Percentiles rank a stretch among this genome's conserved stretches.
phyloP scores from a whole-genome alignment of 2,113 vertebrate genomes.

The Narcine bancroftii region DNA sequence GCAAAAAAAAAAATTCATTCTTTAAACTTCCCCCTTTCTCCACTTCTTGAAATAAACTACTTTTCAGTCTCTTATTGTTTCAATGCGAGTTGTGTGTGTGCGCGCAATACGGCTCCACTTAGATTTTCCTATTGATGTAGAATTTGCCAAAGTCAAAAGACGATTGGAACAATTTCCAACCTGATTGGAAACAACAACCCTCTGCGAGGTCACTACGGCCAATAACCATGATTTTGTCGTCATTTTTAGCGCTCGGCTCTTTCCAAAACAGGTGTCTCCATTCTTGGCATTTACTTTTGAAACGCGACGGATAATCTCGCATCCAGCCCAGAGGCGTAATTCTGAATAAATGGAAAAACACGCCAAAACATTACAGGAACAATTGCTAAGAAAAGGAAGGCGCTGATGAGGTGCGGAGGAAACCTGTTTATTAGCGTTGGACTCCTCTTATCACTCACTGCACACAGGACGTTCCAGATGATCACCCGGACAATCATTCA shows the following conservation, averaged over 20 bases:
- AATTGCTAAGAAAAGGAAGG: slow-evolving; percentile 91
- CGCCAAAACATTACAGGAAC: slow-evolving; percentile 82
- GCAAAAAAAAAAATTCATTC: no score
- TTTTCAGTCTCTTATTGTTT: neutral
- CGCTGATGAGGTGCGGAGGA: slow-evolving; percentile 83
- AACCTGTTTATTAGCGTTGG: slow-evolving; percentile 84
- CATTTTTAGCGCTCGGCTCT: slow-evolving; percentile 44
- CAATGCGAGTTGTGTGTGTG: neutral
- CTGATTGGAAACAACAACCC: slow-evolving; percentile 2
- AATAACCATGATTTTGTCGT: slow-evolving; percentile 3
- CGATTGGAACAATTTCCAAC: slow-evolving; percentile 23
- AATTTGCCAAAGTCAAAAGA: slow-evolving; percentile 23
- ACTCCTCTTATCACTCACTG: slow-evolving; percentile 81
- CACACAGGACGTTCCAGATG: slow-evolving; percentile 61
- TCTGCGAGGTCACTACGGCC: neutral
- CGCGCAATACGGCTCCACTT: no score
- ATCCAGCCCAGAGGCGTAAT: slow-evolving; percentile 62
- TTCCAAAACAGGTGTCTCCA: slow-evolving; percentile 67
- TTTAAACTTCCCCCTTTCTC: neutral
- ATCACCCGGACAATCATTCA: slow-evolving; percentile 62
- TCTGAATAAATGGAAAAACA: slow-evolving; percentile 84
- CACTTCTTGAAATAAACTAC: neutral
- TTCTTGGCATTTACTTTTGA: slow-evolving; percentile 45
- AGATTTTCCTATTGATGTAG: neutral
- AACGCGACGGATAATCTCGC: slow-evolving; percentile 47